Evolutionary conservation across 2,888 invertebrate species (phyloP), one percentile per base, ranked within the genome.

Genomic region (Seira musarum): DNA sequence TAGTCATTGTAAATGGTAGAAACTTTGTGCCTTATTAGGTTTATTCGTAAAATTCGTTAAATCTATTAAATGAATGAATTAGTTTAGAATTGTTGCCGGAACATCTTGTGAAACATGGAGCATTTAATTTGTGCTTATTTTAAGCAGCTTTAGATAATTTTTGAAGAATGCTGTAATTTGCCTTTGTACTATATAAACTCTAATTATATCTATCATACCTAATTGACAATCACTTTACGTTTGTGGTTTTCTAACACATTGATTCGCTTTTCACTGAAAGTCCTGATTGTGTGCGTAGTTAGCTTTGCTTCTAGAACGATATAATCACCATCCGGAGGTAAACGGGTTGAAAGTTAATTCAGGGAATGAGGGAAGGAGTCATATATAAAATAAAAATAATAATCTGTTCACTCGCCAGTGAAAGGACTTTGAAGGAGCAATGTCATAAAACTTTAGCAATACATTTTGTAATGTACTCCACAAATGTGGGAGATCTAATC

Each of bases 361-460:
- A 30, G 30, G 30, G 30, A 30, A 30, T 8, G 30, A 30, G 30
- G 8, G 30, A 30, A 30, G 30, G 30, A 30, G 30, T 30, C 30
- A 30, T 30, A 30, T 30, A 30, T n/a, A n/a, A n/a, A 30, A 30
- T 30, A 30, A 2, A 5, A 30, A 30, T 30, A 5, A 30, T 2
- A 30, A 30, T 30, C 8, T 30, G 30, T 30, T 30, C 30, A 30
- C 30, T 30, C 30, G 8, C 30, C 30, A 30, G 30, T 8, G 30
- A 8, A 30, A 30, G 30, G 30, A 30, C 30, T 30, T n/a, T 30
- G 53, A 53, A 3, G 53, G 53, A 53, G 53, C 53, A 17, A n/a
- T 53, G 53, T 53, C 53, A 53, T 53, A n/a, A 53, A 53, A 53
- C 15, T 53, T 30, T 30, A 53, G 53, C 53, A 53, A 53, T 53